Percentiles rank a stretch among this genome's conserved stretches.
Evolutionary conservation across 53 echinoderm and acorn worm genomes (phyloP).

Genomic region (Astropecten irregularis): DNA sequence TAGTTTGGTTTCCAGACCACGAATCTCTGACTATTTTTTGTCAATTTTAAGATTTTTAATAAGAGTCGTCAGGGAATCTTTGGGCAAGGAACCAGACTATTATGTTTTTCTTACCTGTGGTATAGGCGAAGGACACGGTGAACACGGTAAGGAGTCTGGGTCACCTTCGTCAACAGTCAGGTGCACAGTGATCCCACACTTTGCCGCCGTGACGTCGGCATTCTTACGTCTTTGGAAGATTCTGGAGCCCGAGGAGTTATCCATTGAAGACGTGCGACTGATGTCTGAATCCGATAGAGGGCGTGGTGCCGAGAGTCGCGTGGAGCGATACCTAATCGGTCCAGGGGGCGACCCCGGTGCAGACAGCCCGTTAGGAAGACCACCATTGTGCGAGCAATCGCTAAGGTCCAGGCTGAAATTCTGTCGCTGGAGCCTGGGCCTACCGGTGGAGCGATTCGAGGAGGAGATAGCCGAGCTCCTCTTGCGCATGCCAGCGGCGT

Average conservation of each 20-base stretch:
- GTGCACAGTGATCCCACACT: slow-evolving; percentile 20
- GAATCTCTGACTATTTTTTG: too few relatives aligned
- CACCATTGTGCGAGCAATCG: slow-evolving; percentile 12
- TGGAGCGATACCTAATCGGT: slow-evolving; percentile 3
- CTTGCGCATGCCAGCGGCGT: not conserved
- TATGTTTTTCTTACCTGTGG: slow-evolving; percentile 66
- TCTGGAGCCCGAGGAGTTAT: not conserved
- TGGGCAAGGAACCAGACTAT: too few relatives aligned
- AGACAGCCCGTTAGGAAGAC: not conserved
- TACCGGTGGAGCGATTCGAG: not conserved
- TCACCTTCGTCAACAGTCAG: slow-evolving; percentile 15
- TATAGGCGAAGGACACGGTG: slow-evolving; percentile 64
- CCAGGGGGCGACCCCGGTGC: not conserved
- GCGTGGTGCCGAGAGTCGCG: not conserved
- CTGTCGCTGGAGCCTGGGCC: slow-evolving; percentile 10
- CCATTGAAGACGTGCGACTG: not conserved
- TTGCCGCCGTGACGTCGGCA: slow-evolving; percentile 14
- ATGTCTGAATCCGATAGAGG: slow-evolving; percentile 56
- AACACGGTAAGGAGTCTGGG: slow-evolving; percentile 51
- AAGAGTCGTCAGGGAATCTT: too few relatives aligned
- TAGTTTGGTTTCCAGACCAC: too few relatives aligned
- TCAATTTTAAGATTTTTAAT: too few relatives aligned
- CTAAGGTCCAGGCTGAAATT: slow-evolving; percentile 43
- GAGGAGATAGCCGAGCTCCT: slow-evolving; percentile 29
- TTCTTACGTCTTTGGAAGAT: slow-evolving; percentile 37